Conservation (phyloP, 1,140 invertebrate species). For the Frieseomelitta varia region DNA sequence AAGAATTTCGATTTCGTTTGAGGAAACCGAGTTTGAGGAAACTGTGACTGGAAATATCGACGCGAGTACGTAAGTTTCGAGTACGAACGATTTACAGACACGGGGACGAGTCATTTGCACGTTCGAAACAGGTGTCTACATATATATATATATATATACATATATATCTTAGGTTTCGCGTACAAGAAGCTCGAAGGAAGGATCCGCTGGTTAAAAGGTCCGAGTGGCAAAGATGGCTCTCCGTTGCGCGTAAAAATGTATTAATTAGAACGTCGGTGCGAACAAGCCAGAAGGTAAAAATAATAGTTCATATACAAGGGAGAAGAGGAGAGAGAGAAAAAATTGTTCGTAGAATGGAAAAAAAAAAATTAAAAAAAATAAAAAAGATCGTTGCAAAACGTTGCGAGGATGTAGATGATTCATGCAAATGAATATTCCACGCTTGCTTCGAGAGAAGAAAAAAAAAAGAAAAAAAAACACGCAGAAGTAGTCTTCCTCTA, state of each 20-base stretch:
- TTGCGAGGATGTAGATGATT: constrained; percentile 34
- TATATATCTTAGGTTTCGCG: neutral
- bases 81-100: neutral
- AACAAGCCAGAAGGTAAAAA: constrained; percentile 52
- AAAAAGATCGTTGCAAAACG: constrained; percentile 31
- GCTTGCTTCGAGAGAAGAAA: too few species aligned
- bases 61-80: neutral
- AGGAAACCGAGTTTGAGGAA: neutral
- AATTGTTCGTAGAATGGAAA: constrained; percentile 14
- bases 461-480: too few species aligned
- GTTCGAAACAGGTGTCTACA: neutral
- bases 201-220: constrained; percentile 10
- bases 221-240: constrained; percentile 35
- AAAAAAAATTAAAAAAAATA: neutral
- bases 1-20: neutral
- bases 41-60: neutral
- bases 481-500: neutral
- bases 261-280: constrained; percentile 48
- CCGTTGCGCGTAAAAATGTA: constrained; percentile 44
- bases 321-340: neutral
- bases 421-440: constrained; percentile 1
- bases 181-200: neutral
- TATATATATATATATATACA: too few species aligned
- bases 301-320: constrained; percentile 42
- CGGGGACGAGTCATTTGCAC: neutral